Evolutionary conservation across 1,140 invertebrate genomes (phyloP), one percentile per base, ranked within the genome.

Genomic region (Hermatobates lingyangjiaoensis): DNA sequence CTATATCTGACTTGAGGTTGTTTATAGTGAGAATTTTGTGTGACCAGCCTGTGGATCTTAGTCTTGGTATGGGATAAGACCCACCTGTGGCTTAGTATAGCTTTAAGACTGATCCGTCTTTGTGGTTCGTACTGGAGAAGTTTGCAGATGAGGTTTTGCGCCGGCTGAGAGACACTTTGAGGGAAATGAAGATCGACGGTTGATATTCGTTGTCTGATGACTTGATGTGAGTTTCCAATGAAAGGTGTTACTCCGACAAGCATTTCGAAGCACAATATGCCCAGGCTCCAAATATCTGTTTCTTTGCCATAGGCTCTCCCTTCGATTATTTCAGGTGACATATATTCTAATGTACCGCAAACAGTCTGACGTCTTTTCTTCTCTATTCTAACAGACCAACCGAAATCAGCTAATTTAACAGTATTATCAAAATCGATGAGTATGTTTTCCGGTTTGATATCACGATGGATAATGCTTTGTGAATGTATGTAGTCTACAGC

Each of bases 371-470:
- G 4, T 25, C 4, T 7, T 25, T 25, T 25, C 25, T 27, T 10
- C 18, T n/a, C 18, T 10, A 15, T 23, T 10, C 12, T 18, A 48
- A 90, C 87, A 20, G 87, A 90, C 87, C 87, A 91, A 1, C 89
- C 89, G 74, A 93, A 93, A 63, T 93, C 89, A 30, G 85, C 86
- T 48, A 92, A 72, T 68, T 92, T 91, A 0, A 91, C 67, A 62
- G 90, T 76, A 56, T 83, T 83, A 44, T 74, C 71, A 15, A 70
- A 65, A 1, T 80, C 79, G 1, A 91, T 65, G n/a, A 90, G 64
- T 21, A 91, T 73, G 68, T 91, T 91, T 63, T 91, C 87, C 20
- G 87, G 86, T 64, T 90, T 91, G 7, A 91, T 77, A 64, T 87
- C 83, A 59, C 88, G 71, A 20, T 94, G 90, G 57, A 94, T 95